A percentile compares a stretch with the other conserved stretches of the same genome.
phyloP scores from a whole-genome alignment of 2,113 vertebrate genomes.

The Heloderma charlesbogerti region DNA sequence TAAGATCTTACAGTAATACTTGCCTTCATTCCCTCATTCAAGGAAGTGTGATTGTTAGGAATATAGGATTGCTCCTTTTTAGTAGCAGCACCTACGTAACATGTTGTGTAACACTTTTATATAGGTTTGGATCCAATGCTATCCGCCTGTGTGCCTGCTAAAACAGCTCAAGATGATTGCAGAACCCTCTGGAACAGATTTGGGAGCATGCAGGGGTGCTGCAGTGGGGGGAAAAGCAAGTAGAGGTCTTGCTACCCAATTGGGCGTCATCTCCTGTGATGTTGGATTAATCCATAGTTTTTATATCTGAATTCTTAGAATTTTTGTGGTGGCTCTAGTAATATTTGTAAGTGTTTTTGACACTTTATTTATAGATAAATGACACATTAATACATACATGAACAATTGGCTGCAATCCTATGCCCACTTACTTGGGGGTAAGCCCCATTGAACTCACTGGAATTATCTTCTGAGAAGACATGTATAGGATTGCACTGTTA shows the following conservation, averaged over 20 bases:
- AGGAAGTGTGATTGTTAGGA: background rate
- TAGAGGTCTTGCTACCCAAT: too few species aligned
- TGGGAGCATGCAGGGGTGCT: too few species aligned
- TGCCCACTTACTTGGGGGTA: background rate
- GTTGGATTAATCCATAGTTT: background rate
- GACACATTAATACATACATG: background rate
- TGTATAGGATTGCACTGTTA: background rate
- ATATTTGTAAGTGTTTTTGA: background rate
- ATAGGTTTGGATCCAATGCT: too few species aligned
- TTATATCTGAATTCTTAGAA: background rate
- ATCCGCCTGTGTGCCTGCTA: too few species aligned
- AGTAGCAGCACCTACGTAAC: background rate
- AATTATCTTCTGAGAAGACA: background rate
- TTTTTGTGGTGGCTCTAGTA: background rate
- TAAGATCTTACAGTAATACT: background rate
- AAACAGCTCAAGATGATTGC: too few species aligned
- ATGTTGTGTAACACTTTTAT: background rate
- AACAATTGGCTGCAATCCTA: background rate
- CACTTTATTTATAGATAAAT: too few species aligned
- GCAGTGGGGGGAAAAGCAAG: too few species aligned
- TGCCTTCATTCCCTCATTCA: background rate
- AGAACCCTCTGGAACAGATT: too few species aligned
- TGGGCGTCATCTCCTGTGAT: too few species aligned
- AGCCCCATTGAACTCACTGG: background rate
- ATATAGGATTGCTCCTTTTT: background rate